Conservation (phyloP, 1,140 invertebrate genomes). For the Steinernema khuongi region DNA sequence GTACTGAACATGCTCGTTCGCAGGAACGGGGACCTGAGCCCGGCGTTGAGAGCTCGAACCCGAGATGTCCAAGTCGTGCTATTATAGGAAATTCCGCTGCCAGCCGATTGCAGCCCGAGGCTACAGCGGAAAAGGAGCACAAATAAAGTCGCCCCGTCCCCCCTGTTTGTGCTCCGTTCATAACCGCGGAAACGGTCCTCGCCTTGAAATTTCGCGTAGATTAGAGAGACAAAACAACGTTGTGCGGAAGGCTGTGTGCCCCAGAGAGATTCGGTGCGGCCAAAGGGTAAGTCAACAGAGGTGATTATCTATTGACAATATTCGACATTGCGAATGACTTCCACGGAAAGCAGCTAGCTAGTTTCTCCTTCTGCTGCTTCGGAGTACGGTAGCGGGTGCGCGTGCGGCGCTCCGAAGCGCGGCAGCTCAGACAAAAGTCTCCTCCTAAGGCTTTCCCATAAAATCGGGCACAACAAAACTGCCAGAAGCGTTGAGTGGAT, state of each 20-base stretch:
- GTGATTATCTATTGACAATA: background rate
- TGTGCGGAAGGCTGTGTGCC: background rate
- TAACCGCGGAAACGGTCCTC: background rate
- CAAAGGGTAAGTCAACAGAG: background rate
- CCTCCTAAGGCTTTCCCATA: too few species aligned
- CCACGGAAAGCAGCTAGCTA: too few species aligned
- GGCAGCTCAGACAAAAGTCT: too few species aligned
- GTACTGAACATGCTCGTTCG: too few species aligned
- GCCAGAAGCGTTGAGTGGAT: slow-evolving; percentile 1
- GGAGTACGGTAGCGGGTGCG: too few species aligned
- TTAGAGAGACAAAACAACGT: slow-evolving; percentile 7
- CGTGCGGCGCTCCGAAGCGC: too few species aligned
- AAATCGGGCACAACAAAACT: background rate
- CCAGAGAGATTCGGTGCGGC: background rate
- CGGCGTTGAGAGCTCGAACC: too few species aligned
- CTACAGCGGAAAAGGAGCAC: background rate
- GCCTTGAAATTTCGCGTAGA: background rate
- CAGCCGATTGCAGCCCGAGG: background rate
- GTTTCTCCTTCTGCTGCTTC: too few species aligned
- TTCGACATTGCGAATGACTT: too few species aligned
- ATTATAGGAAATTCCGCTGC: background rate
- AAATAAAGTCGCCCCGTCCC: background rate
- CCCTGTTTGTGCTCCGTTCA: background rate
- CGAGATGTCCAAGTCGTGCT: background rate
- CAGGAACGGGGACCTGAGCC: too few species aligned